These are phyloP conservation scores for Hirtodrosophila cameraria DNA, from an alignment of 2,888 invertebrate species.

Conservation along the genomic window DNA sequence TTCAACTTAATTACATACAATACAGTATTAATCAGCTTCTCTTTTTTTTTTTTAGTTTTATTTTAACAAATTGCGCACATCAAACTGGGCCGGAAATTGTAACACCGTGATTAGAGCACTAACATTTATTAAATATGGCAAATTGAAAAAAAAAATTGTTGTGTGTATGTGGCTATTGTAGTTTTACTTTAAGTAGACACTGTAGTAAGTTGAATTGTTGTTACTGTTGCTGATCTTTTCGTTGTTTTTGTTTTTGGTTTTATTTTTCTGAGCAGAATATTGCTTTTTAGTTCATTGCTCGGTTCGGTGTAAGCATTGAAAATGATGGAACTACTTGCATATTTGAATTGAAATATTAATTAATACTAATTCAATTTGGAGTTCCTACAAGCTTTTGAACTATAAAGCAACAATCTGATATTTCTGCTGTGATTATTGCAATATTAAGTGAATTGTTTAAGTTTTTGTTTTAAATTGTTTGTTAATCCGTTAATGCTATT, in stretches of 20 bases:
- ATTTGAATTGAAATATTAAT: no score
- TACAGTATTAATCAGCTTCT: slow-evolving; percentile 39
- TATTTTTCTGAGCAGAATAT: slow-evolving; percentile 19
- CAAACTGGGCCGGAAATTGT: slow-evolving; percentile 64
- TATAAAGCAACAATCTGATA: slow-evolving; percentile 31
- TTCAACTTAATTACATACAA: slow-evolving; percentile 68
- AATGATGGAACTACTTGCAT: no score
- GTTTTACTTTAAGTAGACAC: slow-evolving; percentile 76
- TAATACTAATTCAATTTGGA: not conserved
- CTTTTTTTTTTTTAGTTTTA: slow-evolving; percentile 32
- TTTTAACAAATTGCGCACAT: slow-evolving; percentile 68
- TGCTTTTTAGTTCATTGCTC: slow-evolving; percentile 37
- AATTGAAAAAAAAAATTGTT: slow-evolving; percentile 52
- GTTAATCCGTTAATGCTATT: slow-evolving; percentile 71
- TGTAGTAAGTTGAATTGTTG: slow-evolving; percentile 72
- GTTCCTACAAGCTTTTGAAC: slow-evolving; percentile 19
- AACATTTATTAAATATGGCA: slow-evolving; percentile 49
- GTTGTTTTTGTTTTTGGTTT: slow-evolving; percentile 27
- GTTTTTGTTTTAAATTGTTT: slow-evolving; percentile 39
- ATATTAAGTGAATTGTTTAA: slow-evolving; percentile 47
- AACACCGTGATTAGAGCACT: slow-evolving; percentile 44
- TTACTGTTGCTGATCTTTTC: slow-evolving; percentile 53
- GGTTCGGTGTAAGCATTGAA: not conserved
- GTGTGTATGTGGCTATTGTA: slow-evolving; percentile 66
- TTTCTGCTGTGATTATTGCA: slow-evolving; percentile 49